Base-by-base conservation (phyloP, 2,888 invertebrate genomes). In the Gymnocheta viridis region DNA sequence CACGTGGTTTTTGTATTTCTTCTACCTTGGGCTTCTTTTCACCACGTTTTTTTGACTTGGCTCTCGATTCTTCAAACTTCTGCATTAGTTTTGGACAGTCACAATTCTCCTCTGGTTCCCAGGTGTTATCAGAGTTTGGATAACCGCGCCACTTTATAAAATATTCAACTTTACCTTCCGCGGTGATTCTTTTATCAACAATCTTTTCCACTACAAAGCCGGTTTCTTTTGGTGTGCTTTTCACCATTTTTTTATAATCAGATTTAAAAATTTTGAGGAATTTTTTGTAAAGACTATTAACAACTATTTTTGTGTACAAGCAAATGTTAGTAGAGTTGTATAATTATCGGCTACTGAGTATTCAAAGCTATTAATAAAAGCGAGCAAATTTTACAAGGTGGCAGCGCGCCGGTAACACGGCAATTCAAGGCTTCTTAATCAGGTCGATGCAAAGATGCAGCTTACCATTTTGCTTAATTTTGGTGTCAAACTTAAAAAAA, bases 51-150 rank as follows among this genome's bases (percentile, higher is more conserved):
- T 89, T 91, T 0, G 90, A 90, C 49, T 91, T 91, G 10, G 90
- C 91, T 1, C 96, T 94, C 0, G 95, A 95, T 14, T 95, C 95
- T 90, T 98, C 98, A 91, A 96, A 98, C 2, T 96, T 95, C 85
- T 95, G 94, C 86, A 97, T 97, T 24, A 97, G 92, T 85, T 96
- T 96, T 0, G 98, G 98, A 90, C 98, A 98, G 87, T 98, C 97
- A 4, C 98, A 93, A 89, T 98, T 97, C 87, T 97, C 97, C 89
- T 97, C 97, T 0, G 98, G 98, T 89, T 98, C 98, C 98, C 98
- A 98, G 0, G 98, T 98, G 88, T 98, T 98, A 87, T 98, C 98
- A 7, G 95, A 95, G 89, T 94, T 95, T 17, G 94, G 94, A 89
- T 96, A 97, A 2, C 96, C 96, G 88, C 95, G 95, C 96, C 96